phyloP scores from a whole-genome alignment of 2,797 vertebrate genomes.

The Emydoidea blandingii region DNA sequence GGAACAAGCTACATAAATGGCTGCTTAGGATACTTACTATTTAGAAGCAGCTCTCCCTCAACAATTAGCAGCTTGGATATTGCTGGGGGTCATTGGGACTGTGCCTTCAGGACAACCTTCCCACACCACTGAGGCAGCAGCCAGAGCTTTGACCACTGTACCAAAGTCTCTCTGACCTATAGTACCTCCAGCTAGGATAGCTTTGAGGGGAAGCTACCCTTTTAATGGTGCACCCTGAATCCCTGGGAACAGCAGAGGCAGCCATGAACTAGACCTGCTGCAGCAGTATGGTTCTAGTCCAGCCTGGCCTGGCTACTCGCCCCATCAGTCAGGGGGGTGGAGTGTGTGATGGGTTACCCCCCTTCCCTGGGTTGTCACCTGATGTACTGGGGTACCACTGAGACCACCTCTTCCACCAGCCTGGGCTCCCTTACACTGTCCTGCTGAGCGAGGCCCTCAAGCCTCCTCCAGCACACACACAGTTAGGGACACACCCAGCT shows the following conservation, averaged over 20 bases:
- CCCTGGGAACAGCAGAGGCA: background rate
- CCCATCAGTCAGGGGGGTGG: background rate
- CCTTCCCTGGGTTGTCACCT: too few relatives aligned
- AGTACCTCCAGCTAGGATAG: background rate
- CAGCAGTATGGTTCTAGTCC: accelerated
- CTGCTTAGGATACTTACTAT: background rate
- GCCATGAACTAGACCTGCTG: accelerated
- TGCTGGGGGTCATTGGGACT: background rate
- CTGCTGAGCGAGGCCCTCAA: too few relatives aligned
- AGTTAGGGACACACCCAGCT: too few relatives aligned
- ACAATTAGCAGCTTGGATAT: background rate
- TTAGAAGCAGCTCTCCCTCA: background rate
- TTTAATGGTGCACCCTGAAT: background rate
- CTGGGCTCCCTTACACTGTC: too few relatives aligned
- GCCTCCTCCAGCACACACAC: too few relatives aligned
- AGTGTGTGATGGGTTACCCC: background rate
- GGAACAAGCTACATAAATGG: background rate
- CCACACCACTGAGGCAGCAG: background rate
- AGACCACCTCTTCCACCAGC: too few relatives aligned
- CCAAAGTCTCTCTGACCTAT: accelerated
- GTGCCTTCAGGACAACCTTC: background rate
- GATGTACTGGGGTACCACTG: too few relatives aligned
- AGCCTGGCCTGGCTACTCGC: background rate
- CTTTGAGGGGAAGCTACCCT: background rate
- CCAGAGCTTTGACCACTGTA: accelerated